A percentile compares a stretch with the other conserved stretches of the same genome.
phyloP scores from a whole-genome alignment of 1,140 invertebrate genomes.

The Ceratina australensis region DNA sequence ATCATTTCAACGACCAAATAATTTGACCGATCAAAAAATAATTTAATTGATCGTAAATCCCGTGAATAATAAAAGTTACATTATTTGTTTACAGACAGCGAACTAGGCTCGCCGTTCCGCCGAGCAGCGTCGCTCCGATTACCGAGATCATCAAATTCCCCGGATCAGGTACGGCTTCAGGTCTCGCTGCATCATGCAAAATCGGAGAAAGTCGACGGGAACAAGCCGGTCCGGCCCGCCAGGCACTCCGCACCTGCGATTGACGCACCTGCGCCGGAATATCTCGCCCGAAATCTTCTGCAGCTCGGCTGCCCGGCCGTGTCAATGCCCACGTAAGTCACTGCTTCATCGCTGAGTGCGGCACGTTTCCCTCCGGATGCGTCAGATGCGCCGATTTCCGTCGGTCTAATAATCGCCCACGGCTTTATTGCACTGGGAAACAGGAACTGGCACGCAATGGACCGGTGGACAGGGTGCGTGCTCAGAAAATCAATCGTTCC shows the following conservation, averaged over 20 bases:
- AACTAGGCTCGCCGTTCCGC: constrained; percentile 63
- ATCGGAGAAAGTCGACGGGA: constrained; percentile 35
- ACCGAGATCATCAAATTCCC: constrained; percentile 47
- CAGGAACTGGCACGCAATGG: constrained; percentile 5
- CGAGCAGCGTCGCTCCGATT: constrained; percentile 68
- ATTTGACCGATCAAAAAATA: too few relatives aligned
- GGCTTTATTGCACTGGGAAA: not conserved
- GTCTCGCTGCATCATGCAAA: constrained; percentile 34
- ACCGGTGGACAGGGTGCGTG: constrained; percentile 9
- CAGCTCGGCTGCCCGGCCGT: constrained; percentile 75
- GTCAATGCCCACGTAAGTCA: constrained; percentile 74
- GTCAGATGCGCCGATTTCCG: not conserved
- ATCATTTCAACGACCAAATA: too few relatives aligned
- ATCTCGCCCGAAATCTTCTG: constrained; percentile 71
- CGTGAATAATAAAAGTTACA: not conserved
- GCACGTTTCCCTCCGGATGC: not conserved
- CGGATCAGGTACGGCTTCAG: too few relatives aligned
- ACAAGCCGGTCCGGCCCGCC: constrained; percentile 47
- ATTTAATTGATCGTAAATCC: too few relatives aligned
- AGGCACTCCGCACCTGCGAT: constrained; percentile 60
- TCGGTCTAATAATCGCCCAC: not conserved
- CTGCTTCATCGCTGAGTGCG: not conserved
- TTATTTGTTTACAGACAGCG: constrained; percentile 67
- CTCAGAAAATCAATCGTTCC: too few relatives aligned
- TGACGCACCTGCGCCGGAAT: constrained; percentile 71